phyloP scores from a whole-genome alignment of 2,888 invertebrate genomes.

The Eulithis prunata region DNA sequence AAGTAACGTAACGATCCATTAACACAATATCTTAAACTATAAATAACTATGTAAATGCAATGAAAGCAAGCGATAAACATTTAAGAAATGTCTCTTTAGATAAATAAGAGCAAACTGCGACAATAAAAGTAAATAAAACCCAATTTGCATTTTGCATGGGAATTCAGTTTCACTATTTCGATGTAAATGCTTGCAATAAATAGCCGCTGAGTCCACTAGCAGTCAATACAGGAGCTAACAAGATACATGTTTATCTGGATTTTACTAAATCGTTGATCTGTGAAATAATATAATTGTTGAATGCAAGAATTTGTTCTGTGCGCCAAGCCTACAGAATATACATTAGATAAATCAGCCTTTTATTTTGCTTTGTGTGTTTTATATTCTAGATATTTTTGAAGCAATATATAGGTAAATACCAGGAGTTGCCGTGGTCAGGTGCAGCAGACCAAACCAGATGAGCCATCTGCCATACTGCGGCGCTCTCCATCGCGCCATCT shows the following conservation, averaged over 20 bases:
- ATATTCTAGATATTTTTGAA: too few species aligned
- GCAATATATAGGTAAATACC: conserved; percentile 52
- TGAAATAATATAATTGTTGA: conserved; percentile 20
- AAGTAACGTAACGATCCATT: conserved; percentile 9
- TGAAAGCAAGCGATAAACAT: conserved; percentile 28
- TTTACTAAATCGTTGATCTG: conserved; percentile 20
- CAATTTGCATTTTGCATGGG: conserved; percentile 31
- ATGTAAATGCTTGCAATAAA: conserved; percentile 30
- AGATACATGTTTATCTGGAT: conserved; percentile 28
- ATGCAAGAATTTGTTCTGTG: background rate
- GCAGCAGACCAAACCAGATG: conserved; percentile 65
- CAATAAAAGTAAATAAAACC: conserved; percentile 30
- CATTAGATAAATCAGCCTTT: too few species aligned
- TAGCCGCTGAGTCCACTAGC: conserved; percentile 16
- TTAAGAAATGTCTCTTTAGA: conserved; percentile 24
- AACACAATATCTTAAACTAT: conserved; percentile 18
- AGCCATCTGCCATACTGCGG: conserved; percentile 71
- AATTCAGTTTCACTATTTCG: conserved; percentile 30
- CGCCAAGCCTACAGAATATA: background rate
- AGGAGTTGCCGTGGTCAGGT: conserved; percentile 68
- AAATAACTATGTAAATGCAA: conserved; percentile 23
- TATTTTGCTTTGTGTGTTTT: too few species aligned
- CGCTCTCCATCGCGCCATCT: conserved; percentile 80
- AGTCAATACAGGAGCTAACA: conserved; percentile 29
- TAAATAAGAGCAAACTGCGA: conserved; percentile 28